Evolutionary conservation across 2,797 vertebrate species (phyloP), one percentile per base, ranked within the genome.

Genomic region (Crocidura indochinensis): DNA sequence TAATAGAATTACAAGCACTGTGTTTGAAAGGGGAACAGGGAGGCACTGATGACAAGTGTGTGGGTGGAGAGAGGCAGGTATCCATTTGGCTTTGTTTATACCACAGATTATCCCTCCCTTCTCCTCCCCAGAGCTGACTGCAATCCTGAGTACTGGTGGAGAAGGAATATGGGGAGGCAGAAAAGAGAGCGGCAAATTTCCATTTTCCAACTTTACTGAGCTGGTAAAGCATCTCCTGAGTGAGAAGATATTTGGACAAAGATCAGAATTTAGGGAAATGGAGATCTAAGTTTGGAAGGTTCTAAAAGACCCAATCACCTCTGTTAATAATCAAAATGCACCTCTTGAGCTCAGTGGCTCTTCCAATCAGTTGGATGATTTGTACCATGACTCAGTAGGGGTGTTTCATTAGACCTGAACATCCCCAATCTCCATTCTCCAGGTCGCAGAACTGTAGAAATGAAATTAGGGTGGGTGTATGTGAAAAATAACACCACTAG

Each of bases 141-240:
- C 1, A 5, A 22, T 8, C 73, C 24, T 20, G 12, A 12, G n/a
- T 26, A n/a, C 29, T 27, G 3, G 11, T 11, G 27, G 64, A 29
- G 65, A 29, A 68, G 65, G 38, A 38, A 38, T 29, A 15, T 17
- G n/a, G 64, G 64, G 24, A 2, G 10, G 24, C 2, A 7, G 24
- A 24, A 10, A 19, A 3, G 17, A 1, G 17, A 38, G 38, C 2
- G 14, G 4, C 8, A 4, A 27, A 46, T 14, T 0, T 10, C 19
- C 11, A 12, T 44, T 24, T 19, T 10, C 49, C 46, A 17, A 6
- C 38, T 38, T 6, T 24, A 29, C 31, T 1, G n/a, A 14, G 46
- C 71, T 46, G 73, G 15, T 14, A 8, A 27, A 51, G 24, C 47
- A 2, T 8, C 69, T 78, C 27, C 10, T 27, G 31, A 24, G 71